A percentile compares a stretch with the other conserved stretches of the same genome.
Evolutionary conservation across 1,140 invertebrate species (phyloP).

Genomic region (Drosophila miranda): DNA sequence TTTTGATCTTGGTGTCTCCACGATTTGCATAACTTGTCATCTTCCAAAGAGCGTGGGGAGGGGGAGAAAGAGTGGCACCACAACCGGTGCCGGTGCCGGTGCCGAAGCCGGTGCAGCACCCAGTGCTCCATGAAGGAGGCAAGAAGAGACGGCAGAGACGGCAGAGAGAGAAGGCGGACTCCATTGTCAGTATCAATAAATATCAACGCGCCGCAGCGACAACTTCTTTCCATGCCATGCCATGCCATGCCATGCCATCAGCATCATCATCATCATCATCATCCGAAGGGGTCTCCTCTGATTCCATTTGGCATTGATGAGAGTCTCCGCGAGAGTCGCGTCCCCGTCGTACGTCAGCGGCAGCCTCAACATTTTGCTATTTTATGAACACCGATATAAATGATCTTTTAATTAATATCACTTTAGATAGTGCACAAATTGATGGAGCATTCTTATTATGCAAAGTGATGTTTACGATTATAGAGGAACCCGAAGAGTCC

Average conservation of each 20-base stretch:
- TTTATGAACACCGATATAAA: slow-evolving; percentile 81
- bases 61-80: background rate
- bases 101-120: background rate
- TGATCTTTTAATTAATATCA: slow-evolving; percentile 82
- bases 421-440: slow-evolving; percentile 78
- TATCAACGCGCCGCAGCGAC: slow-evolving; percentile 73
- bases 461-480: slow-evolving; percentile 81
- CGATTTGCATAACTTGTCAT: slow-evolving; percentile 80
- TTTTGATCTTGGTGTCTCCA: slow-evolving; percentile 79
- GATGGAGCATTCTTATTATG: slow-evolving; percentile 82
- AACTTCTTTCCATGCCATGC: slow-evolving; percentile 57
- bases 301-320: slow-evolving; percentile 76
- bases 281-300: slow-evolving; percentile 22
- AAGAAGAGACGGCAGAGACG: slow-evolving; percentile 9
- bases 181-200: slow-evolving; percentile 81
- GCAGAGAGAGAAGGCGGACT: slow-evolving; percentile 43
- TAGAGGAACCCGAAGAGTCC: slow-evolving; percentile 8
- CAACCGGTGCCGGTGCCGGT: too few relatives aligned
- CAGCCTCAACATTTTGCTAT: slow-evolving; percentile 75
- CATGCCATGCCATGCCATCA: slow-evolving; percentile 6
- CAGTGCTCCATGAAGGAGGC: background rate
- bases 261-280: slow-evolving; percentile 7
- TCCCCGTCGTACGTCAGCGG: slow-evolving; percentile 67
- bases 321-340: slow-evolving; percentile 11
- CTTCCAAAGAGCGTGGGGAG: slow-evolving; percentile 37